Conservation (phyloP, 1,140 invertebrate species). For the Amyelois transitella region DNA sequence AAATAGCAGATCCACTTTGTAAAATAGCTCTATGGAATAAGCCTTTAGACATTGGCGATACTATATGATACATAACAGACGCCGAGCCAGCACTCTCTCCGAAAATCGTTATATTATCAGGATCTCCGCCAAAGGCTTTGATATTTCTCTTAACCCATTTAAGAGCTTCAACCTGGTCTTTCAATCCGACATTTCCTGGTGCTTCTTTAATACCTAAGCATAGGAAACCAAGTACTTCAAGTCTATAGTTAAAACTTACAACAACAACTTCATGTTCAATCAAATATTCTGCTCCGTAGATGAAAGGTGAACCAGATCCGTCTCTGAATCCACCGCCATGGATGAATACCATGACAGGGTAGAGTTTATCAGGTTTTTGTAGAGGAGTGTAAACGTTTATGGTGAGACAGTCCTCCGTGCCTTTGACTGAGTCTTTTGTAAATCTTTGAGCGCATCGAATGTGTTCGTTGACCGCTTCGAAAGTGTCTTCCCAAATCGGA, state of each 20-base stretch:
- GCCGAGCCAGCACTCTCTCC: slow-evolving; percentile 64
- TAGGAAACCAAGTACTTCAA: slow-evolving; percentile 79
- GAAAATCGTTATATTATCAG: slow-evolving; percentile 57
- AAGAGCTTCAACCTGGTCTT: slow-evolving; percentile 75
- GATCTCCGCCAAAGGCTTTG: slow-evolving; percentile 59
- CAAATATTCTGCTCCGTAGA: slow-evolving; percentile 77
- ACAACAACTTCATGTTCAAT: slow-evolving; percentile 78
- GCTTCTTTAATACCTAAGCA: slow-evolving; percentile 74
- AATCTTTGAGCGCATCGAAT: slow-evolving; percentile 72
- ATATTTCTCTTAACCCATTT: slow-evolving; percentile 76
- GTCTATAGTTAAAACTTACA: slow-evolving; percentile 81
- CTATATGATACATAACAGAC: slow-evolving; percentile 50
- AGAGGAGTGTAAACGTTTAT: slow-evolving; percentile 71
- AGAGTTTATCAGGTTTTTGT: slow-evolving; percentile 11
- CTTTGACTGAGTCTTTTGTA: slow-evolving; percentile 31
- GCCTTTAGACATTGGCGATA: slow-evolving; percentile 55
- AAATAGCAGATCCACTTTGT: slow-evolving; percentile 76
- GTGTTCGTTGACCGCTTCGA: slow-evolving; percentile 74
- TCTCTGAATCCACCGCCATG: slow-evolving; percentile 77
- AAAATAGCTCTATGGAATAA: slow-evolving; percentile 68
- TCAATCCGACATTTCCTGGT: slow-evolving; percentile 76
- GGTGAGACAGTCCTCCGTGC: slow-evolving; percentile 69
- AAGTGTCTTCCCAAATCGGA: slow-evolving; percentile 74
- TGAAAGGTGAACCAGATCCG: slow-evolving; percentile 70
- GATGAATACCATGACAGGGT: slow-evolving; percentile 77